Percentiles rank a stretch among this genome's conserved stretches.
These are phyloP conservation scores for Nycticebus coucang DNA, from an alignment of 2,113 vertebrate species.

Conservation along the genomic window DNA sequence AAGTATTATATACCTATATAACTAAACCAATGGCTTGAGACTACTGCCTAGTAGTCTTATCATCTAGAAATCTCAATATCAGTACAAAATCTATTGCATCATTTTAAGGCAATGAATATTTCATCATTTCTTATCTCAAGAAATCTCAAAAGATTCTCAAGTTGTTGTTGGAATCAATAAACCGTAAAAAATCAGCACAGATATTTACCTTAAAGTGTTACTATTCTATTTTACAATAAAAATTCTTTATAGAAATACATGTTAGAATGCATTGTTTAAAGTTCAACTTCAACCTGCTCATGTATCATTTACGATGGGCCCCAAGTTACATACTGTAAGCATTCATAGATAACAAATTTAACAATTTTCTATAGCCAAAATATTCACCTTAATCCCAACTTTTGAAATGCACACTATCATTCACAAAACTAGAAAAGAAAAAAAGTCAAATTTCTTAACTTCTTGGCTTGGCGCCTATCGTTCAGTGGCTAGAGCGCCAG, in stretches of 20 bases:
- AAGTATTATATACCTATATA: too few species aligned
- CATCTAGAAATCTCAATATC: constrained; percentile 32
- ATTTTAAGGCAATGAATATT: constrained; percentile 34
- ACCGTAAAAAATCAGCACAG: neutral
- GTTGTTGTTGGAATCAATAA: constrained; percentile 36
- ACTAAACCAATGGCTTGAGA: neutral
- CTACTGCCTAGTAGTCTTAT: neutral
- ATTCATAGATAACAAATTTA: neutral
- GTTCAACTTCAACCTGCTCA: constrained; percentile 23
- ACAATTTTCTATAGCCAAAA: neutral
- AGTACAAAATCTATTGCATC: constrained; percentile 4
- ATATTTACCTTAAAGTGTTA: constrained; percentile 51
- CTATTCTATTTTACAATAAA: constrained; percentile 46
- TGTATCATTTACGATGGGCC: neutral
- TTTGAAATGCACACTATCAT: neutral
- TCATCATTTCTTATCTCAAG: constrained; percentile 29
- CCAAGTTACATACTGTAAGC: neutral
- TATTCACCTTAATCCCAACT: neutral
- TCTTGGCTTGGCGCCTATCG: neutral
- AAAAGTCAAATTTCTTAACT: neutral
- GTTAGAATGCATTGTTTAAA: constrained; percentile 8
- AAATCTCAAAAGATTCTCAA: constrained; percentile 57
- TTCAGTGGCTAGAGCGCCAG: too few species aligned
- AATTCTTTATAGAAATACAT: neutral
- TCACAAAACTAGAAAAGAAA: constrained; percentile 42